Evolutionary conservation across 2,888 invertebrate genomes (phyloP), one percentile per base, ranked within the genome.

Genomic region (Phytoseiulus persimilis): DNA sequence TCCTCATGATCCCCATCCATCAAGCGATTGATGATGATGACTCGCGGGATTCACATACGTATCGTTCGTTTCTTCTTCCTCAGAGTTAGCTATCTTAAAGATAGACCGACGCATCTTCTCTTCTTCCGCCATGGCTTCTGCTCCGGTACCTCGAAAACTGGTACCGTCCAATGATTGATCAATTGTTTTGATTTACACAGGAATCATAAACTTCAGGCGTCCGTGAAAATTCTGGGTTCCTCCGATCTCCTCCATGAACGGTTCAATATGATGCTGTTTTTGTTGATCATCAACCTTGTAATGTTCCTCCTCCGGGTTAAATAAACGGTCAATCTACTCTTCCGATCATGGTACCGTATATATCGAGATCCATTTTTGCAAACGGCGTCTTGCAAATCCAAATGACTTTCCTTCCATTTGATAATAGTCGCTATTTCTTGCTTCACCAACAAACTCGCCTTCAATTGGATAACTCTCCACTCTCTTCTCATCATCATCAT

Each of bases 61-160:
- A 39, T 39, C 39, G 39, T 39, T 65, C 65, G 65, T 65, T 65
- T 65, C 65, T 65, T 65, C 65, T 65, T 65, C 65, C 65, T 65
- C 65, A 65, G 65, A 65, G 65, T 65, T 65, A 65, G 65, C 65
- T 65, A 65, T 65, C 65, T 65, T 65, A 1, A 65, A 65, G 65
- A 65, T 65, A 65, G 65, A 65, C 65, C 65, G 65, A 65, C 65
- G 65, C 65, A 65, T 65, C 65, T 65, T 65, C 65, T 65, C 65
- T 65, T 65, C 65, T 65, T 65, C 65, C 28, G 65, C 65, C 65
- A 65, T 65, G 65, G 65, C 65, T 65, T 65, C 65, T 65, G 65
- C 65, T 65, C 18, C 65, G 65, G 28, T 28, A 28, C 23, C 18
- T 2, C 65, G 18, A 3, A 14, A 65, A 3, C 9, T 2, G 65